Evolutionary conservation across 30 jellyfish, hydroid and myxozoan species (phyloP).

Genomic region (Clytia hemisphaerica): DNA sequence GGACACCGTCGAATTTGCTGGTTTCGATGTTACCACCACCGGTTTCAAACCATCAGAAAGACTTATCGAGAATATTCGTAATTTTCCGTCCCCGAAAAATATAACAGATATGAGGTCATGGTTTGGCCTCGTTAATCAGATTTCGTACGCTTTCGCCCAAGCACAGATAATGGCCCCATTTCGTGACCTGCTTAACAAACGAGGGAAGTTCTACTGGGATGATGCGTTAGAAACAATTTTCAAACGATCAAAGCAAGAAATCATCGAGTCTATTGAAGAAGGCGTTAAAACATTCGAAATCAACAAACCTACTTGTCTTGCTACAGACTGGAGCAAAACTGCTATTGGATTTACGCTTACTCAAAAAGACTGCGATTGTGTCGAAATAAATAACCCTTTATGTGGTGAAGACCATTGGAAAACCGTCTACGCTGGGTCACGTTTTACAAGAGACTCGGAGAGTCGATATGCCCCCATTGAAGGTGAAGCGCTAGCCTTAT

Average conservation of each 20-base stretch:
- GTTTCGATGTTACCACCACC: slow-evolving; percentile 4
- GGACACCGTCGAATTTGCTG: slow-evolving; percentile 23
- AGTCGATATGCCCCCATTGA: slow-evolving; percentile 42
- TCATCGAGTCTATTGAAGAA: background rate
- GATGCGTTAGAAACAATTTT: background rate
- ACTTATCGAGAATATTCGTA: background rate
- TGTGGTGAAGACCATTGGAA: slow-evolving; percentile 34
- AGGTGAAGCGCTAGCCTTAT: slow-evolving; percentile 39
- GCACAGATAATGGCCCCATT: slow-evolving; percentile 32
- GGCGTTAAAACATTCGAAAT: slow-evolving; percentile 19
- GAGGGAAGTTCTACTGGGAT: slow-evolving; percentile 36
- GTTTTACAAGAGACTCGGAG: slow-evolving; percentile 29
- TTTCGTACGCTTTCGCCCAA: slow-evolving; percentile 23
- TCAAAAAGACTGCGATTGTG: slow-evolving; percentile 32
- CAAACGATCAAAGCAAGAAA: slow-evolving; percentile 2
- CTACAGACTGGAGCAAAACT: too few relatives aligned
- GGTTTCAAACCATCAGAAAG: slow-evolving; percentile 12
- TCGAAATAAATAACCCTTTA: background rate
- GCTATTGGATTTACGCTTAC: slow-evolving; percentile 26
- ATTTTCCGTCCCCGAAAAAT: slow-evolving; percentile 28
- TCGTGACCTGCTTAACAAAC: slow-evolving; percentile 3
- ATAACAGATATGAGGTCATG: slow-evolving; percentile 28
- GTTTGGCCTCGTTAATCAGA: slow-evolving; percentile 43
- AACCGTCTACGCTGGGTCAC: background rate
- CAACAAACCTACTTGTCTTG: slow-evolving; percentile 29